phyloP scores from a whole-genome alignment of 1,140 invertebrate genomes.

The Drosophila littoralis region DNA sequence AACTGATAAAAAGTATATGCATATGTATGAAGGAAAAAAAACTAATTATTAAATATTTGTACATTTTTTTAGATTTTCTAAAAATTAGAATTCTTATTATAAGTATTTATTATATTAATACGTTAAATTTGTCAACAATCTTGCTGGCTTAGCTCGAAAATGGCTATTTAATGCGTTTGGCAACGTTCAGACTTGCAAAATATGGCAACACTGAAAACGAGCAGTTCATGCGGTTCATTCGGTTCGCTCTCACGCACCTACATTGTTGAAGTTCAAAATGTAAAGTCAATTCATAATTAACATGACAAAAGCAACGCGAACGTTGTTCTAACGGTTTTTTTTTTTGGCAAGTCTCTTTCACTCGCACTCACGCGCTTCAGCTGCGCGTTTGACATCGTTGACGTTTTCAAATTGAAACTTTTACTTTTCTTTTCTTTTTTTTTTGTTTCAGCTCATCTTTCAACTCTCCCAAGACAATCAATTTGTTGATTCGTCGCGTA shows the following conservation, averaged over 20 bases:
- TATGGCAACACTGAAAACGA: conserved; percentile 1
- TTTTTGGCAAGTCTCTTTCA: conserved; percentile 47
- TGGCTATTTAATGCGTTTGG: no score
- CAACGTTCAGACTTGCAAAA: not conserved
- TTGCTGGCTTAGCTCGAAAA: no score
- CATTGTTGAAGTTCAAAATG: conserved; percentile 31
- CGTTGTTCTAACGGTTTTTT: conserved; percentile 74
- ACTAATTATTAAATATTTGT: no score
- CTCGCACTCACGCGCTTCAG: not conserved
- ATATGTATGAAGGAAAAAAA: no score
- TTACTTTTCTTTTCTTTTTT: conserved; percentile 55
- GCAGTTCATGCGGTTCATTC: conserved; percentile 2
- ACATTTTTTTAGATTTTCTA: no score
- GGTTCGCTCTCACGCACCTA: conserved; percentile 22
- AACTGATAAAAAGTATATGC: no score
- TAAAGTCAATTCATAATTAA: conserved; percentile 37
- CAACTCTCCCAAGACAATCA: conserved; percentile 24
- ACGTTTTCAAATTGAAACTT: conserved; percentile 39
- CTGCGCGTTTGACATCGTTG: not conserved
- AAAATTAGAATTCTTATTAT: no score
- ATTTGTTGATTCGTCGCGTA: conserved; percentile 56
- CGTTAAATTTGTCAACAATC: no score
- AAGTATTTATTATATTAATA: no score
- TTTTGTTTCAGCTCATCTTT: not conserved
- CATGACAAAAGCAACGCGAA: conserved; percentile 51